phyloP scores from a whole-genome alignment of 2,113 vertebrate species.

The Anguilla japonica region DNA sequence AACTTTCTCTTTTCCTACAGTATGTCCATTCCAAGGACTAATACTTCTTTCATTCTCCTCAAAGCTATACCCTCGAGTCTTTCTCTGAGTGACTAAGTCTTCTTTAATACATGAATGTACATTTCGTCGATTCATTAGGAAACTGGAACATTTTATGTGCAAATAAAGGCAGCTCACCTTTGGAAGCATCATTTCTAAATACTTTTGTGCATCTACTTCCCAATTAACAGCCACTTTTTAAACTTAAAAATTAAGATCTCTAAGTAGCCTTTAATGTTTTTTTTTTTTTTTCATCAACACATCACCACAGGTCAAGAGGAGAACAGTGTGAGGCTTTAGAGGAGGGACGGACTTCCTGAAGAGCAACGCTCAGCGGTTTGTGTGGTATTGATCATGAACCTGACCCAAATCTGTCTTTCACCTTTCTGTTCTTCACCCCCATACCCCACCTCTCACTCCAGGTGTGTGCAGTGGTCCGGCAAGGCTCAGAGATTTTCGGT shows the following conservation, averaged over 20 bases:
- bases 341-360: neutral
- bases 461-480: neutral
- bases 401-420: neutral
- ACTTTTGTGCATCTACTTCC: neutral
- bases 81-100: neutral
- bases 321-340: neutral
- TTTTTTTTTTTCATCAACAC: neutral
- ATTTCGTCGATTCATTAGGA: neutral
- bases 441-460: neutral
- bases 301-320: neutral
- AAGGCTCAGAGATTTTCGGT: neutral
- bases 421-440: neutral
- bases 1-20: neutral
- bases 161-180: neutral
- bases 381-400: neutral
- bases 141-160: neutral
- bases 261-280: neutral
- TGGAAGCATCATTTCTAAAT: neutral
- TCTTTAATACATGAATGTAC: neutral
- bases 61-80: neutral
- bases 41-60: neutral
- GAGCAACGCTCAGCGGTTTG: neutral
- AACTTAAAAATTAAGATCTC: neutral
- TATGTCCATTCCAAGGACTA: neutral
- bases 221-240: neutral